Percentiles rank a stretch among this genome's conserved stretches.
phyloP scores from a whole-genome alignment of 2,888 invertebrate species.

The Thyatira batis region DNA sequence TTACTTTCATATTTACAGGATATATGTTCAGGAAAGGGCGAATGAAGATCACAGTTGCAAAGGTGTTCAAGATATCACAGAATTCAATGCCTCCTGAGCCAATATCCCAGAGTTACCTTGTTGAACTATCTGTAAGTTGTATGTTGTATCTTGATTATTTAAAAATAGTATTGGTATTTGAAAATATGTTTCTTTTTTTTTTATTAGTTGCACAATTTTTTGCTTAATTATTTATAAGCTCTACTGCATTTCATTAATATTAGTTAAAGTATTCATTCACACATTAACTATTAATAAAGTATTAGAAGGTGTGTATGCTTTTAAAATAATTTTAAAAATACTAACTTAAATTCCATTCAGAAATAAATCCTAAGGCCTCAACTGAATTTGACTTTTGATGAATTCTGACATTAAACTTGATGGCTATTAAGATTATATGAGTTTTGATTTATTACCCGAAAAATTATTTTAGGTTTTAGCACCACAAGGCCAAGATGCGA shows the following conservation, averaged over 20 bases:
- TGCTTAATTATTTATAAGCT: too few relatives aligned
- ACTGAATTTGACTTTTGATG: too few relatives aligned
- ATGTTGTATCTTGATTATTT: background rate
- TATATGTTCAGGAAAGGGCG: conserved; percentile 98
- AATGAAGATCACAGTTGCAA: conserved; percentile 98
- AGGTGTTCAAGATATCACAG: conserved; percentile 91
- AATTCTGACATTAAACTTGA: too few relatives aligned
- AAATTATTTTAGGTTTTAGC: conserved; percentile 84
- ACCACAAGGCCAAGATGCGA: conserved; percentile 95
- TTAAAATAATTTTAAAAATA: too few relatives aligned
- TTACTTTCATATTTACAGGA: conserved; percentile 58
- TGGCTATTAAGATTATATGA: too few relatives aligned
- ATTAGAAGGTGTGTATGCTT: too few relatives aligned
- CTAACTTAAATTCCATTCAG: too few relatives aligned
- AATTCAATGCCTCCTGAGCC: conserved; percentile 90
- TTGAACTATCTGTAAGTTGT: conserved; percentile 91
- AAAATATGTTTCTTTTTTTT: background rate
- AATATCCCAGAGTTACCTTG: conserved; percentile 95
- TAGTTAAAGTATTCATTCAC: background rate
- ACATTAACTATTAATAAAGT: too few relatives aligned
- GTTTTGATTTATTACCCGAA: too few relatives aligned
- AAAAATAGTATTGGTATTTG: conserved; percentile 1
- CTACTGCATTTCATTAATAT: background rate
- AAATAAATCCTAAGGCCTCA: too few relatives aligned
- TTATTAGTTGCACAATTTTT: conserved; percentile 9